Base-by-base conservation (phyloP, 2,113 vertebrate genomes). In the Turnix velox region DNA sequence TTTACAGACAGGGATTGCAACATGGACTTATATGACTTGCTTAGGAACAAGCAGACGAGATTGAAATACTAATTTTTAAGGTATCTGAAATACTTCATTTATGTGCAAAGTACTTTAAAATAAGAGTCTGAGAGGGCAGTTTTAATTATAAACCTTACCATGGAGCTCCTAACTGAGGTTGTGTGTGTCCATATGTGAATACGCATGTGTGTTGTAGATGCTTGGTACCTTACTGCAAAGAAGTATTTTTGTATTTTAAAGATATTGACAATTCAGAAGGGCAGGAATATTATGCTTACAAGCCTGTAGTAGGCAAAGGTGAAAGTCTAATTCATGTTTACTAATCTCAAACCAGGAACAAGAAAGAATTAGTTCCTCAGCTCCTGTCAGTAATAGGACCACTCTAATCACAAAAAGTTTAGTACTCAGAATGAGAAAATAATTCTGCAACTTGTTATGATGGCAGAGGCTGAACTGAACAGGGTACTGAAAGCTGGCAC, bases 321-420 rank as follows among this genome's bases (percentile, higher is more conserved):
- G 22, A 57, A 82, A 65, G 49, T 85, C 58, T 90, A 63, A 93
- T 61, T 82, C 67, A 57, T n/a, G 78, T 19, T 67, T 85, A 49
- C 54, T 93, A 51, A 75, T 90, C 3, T 2, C 62, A 83, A 61
- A 92, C 49, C 54, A 83, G 79, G 33, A 85, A 49, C 67, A 40
- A 87, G 61, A 59, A 89, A 18, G 69, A 89, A 75, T 78, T 75
- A 65, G 31, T 85, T 39, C 71, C 93, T 92, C 67, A 85, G 54
- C 28, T 52, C 3, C 45, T 80, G 71, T 33, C 58, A 65, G 75
- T 57, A 85, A 72, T 12, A n/a, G n/a, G n/a, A n/a, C n/a, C n/a
- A n/a, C n/a, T n/a, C 74, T 69, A 61, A 66, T 81, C 18, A 77
- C 33, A 88, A 73, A 42, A 74, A 13, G 4, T 58, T 83, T 83